Evolutionary conservation across 2,113 vertebrate species (phyloP).

Genomic region (Pitta sordida): DNA sequence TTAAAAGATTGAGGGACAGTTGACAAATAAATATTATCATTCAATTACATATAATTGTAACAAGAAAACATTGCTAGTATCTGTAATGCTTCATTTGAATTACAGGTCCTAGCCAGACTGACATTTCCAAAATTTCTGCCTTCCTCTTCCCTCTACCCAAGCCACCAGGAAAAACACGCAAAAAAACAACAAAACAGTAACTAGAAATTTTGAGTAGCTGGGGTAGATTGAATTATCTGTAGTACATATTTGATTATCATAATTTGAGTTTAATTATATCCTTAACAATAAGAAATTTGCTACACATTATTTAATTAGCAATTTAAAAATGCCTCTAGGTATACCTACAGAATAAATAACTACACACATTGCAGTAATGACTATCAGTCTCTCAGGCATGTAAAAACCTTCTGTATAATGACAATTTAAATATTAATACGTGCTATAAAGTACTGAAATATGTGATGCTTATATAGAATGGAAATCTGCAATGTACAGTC

Average conservation of each 20-base stretch:
- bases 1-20: not conserved
- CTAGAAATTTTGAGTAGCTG: not conserved
- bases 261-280: not conserved
- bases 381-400: not conserved
- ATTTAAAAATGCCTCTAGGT: not conserved
- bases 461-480: not conserved
- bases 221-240: not conserved
- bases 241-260: not conserved
- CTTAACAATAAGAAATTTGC: not conserved
- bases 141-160: not conserved
- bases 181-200: not conserved
- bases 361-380: not conserved
- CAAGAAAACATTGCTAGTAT: not conserved
- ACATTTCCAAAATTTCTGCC: not conserved
- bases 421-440: not conserved
- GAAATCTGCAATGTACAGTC: not conserved
- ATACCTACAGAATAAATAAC: not conserved
- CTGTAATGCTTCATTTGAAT: not conserved
- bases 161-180: not conserved
- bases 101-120: rapidly evolving
- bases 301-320: not conserved
- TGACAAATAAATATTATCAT: not conserved
- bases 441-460: not conserved
- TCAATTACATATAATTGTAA: not conserved
- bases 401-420: not conserved